Conservation (phyloP, 2,113 vertebrate species). For the Phasianus colchicus region DNA sequence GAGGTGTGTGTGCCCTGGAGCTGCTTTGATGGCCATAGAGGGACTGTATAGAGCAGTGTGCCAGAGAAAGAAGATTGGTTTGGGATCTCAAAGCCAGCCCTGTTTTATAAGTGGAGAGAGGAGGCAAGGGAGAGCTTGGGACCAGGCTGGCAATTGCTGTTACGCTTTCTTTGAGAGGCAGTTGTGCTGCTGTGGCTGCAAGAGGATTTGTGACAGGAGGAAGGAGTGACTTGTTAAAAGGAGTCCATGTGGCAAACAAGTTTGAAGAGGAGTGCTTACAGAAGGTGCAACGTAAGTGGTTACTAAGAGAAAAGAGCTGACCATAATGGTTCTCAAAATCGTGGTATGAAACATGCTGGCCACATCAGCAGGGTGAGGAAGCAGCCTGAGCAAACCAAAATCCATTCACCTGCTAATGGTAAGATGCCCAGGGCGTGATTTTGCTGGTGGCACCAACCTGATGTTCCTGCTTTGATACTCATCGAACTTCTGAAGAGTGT, state of each 20-base stretch:
- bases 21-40: neutral
- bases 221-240: neutral
- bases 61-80: neutral
- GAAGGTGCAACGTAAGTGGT: neutral
- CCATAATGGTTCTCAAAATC: neutral
- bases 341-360: too few relatives aligned
- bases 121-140: neutral
- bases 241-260: neutral
- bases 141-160: neutral
- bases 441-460: rapidly evolving
- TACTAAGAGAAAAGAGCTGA: neutral
- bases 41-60: rapidly evolving
- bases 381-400: neutral
- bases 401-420: rapidly evolving
- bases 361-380: neutral
- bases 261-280: neutral
- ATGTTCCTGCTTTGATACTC: rapidly evolving
- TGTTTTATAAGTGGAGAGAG: neutral
- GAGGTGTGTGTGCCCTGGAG: neutral
- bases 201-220: neutral
- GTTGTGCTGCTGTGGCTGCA: too few relatives aligned
- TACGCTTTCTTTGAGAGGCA: neutral
- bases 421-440: neutral
- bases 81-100: neutral
- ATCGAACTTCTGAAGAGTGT: neutral